phyloP scores from a whole-genome alignment of 64 coral and sea anemone species.

The Montipora sp. region DNA sequence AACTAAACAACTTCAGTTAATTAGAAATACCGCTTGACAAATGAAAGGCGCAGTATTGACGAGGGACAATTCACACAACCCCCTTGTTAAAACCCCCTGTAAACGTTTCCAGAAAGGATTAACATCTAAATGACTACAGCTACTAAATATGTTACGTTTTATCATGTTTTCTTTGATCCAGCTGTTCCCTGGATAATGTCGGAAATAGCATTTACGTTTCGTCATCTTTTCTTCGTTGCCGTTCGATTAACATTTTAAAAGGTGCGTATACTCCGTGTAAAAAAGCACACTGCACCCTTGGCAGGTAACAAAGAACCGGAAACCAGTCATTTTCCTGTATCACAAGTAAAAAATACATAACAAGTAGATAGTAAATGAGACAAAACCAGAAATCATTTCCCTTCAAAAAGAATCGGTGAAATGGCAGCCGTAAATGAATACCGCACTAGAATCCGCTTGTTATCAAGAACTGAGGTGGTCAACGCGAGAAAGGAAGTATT shows the following conservation, averaged over 20 bases:
- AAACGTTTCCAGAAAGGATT: background rate
- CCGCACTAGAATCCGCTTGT: background rate
- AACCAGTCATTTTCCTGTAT: background rate
- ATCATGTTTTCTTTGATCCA: background rate
- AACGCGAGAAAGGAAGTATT: background rate
- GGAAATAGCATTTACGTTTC: background rate
- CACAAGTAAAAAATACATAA: background rate
- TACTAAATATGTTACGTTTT: background rate
- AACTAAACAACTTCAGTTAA: background rate
- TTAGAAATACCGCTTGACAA: background rate
- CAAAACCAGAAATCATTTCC: background rate
- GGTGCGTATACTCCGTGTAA: background rate
- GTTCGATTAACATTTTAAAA: background rate
- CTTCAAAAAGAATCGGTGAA: background rate
- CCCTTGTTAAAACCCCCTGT: background rate
- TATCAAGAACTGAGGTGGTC: background rate
- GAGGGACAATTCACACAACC: background rate
- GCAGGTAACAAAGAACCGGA: background rate
- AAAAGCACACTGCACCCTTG: background rate
- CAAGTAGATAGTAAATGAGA: background rate
- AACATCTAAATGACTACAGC: background rate
- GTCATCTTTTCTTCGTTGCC: background rate
- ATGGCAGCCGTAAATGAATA: background rate
- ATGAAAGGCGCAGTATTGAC: background rate
- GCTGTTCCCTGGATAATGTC: background rate